Percentiles rank a stretch among this genome's conserved stretches.
Conservation (phyloP, 2,113 vertebrate species). For the Larimichthys polyactis region DNA sequence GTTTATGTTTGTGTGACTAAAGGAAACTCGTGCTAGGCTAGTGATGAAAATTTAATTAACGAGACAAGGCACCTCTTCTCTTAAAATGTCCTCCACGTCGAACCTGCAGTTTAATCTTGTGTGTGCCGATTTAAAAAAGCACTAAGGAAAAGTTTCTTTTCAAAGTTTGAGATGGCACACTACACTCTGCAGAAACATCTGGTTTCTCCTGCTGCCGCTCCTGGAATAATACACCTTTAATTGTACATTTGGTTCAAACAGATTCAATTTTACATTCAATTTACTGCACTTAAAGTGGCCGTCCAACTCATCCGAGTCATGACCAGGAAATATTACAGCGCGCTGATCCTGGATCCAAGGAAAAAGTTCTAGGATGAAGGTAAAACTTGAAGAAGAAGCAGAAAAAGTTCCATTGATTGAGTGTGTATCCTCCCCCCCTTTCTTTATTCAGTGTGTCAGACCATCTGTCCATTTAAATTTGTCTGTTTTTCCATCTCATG, state of each 20-base stretch:
- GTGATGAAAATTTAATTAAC: slow-evolving; percentile 19
- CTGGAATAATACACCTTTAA: slow-evolving; percentile 7
- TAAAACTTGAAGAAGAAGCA: not conserved
- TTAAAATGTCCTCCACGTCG: not conserved
- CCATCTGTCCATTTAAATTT: not conserved
- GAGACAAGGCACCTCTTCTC: not conserved
- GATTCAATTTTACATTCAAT: slow-evolving; percentile 35
- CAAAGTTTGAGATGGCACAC: not conserved
- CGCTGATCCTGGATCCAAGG: no score
- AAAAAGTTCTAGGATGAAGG: no score
- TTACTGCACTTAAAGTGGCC: slow-evolving; percentile 6
- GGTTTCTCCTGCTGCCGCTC: not conserved
- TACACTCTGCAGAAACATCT: slow-evolving; percentile 10
- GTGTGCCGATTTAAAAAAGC: not conserved
- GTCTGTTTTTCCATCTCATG: not conserved
- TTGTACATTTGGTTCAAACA: slow-evolving; percentile 2
- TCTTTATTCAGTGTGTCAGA: not conserved
- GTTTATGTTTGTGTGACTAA: not conserved
- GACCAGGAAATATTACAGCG: not conserved
- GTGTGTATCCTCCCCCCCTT: not conserved
- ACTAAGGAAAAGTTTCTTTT: not conserved
- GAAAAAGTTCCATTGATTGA: not conserved
- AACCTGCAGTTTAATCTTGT: not conserved
- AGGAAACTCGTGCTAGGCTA: not conserved
- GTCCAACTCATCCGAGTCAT: slow-evolving; percentile 7